A percentile compares a stretch with the other conserved stretches of the same genome.
Evolutionary conservation across 1,140 invertebrate genomes (phyloP).

Genomic region (Scaptodrosophila lebanonensis): DNA sequence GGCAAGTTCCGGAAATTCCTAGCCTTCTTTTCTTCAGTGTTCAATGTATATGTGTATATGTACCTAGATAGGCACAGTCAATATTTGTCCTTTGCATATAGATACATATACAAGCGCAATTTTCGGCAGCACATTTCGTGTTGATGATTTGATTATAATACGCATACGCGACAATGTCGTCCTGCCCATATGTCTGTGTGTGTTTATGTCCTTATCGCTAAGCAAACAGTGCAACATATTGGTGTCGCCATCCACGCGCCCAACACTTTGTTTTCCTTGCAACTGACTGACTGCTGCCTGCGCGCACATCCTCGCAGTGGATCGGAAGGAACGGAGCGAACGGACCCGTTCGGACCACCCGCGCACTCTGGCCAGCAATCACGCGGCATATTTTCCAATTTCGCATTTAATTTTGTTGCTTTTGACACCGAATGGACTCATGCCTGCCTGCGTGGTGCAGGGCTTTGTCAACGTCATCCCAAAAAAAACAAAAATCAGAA

Average conservation of each 20-base stretch:
- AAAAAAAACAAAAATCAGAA: conserved; percentile 17
- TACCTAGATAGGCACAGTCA: no score
- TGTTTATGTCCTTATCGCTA: conserved; percentile 62
- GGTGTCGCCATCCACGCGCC: conserved; percentile 49
- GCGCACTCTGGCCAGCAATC: conserved; percentile 37
- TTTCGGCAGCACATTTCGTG: conserved; percentile 4
- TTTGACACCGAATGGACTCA: conserved; percentile 67
- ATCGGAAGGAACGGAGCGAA: conserved; percentile 4
- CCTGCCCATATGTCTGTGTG: conserved; percentile 26
- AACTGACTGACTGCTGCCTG: no score
- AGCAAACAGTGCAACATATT: conserved; percentile 64
- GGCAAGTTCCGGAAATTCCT: no score
- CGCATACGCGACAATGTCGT: conserved; percentile 39
- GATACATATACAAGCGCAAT: no score
- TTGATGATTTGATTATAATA: conserved; percentile 46
- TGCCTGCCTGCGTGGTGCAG: conserved; percentile 17
- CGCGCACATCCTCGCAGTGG: conserved; percentile 33
- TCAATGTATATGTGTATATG: no score
- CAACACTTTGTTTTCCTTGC: conserved; percentile 56
- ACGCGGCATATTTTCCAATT: conserved; percentile 13
- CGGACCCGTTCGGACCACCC: conserved; percentile 48
- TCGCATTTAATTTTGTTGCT: conserved; percentile 74
- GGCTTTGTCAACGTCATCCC: conserved; percentile 45
- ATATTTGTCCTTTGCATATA: conserved; percentile 37
- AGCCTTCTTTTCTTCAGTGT: no score